Evolutionary conservation across 2,113 vertebrate genomes (phyloP).

Genomic region (Suncus etruscus): DNA sequence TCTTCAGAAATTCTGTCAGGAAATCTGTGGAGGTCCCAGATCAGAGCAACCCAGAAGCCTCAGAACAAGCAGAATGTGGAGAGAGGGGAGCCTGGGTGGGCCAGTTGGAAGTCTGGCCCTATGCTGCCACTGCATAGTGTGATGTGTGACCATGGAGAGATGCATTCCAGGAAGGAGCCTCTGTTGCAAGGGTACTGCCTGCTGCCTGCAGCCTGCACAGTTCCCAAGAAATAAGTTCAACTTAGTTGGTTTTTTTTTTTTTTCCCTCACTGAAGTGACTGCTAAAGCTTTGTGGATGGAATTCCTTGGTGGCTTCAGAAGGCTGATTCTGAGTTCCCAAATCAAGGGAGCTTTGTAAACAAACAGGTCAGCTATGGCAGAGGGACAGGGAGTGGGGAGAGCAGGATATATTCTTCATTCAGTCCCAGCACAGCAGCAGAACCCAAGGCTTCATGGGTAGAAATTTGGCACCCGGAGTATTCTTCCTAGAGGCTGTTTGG

Average conservation of each 20-base stretch:
- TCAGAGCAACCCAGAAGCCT: neutral
- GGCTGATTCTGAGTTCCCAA: conserved; percentile 50
- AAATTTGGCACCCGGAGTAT: conserved; percentile 40
- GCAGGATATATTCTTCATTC: conserved; percentile 43
- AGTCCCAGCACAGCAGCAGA: conserved; percentile 16
- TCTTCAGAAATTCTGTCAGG: neutral
- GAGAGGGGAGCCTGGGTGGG: neutral
- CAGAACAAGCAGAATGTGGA: neutral
- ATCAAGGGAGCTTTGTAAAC: conserved; percentile 61
- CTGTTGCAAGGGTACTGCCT: neutral
- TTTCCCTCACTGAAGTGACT: neutral
- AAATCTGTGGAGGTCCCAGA: neutral
- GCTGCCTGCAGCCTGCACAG: neutral
- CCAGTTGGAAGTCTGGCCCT: neutral
- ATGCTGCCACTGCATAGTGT: neutral
- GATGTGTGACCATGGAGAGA: neutral
- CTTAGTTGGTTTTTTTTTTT: neutral
- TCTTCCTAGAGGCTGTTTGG: conserved; percentile 47
- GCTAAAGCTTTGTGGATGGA: conserved; percentile 50
- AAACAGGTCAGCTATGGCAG: conserved; percentile 47
- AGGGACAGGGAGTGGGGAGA: neutral
- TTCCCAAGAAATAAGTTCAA: conserved; percentile 46
- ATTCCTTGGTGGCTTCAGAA: conserved; percentile 59
- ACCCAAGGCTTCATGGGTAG: neutral
- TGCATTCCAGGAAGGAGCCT: neutral